Conservation (phyloP, 1,140 invertebrate genomes). For the Drosophila truncata region DNA sequence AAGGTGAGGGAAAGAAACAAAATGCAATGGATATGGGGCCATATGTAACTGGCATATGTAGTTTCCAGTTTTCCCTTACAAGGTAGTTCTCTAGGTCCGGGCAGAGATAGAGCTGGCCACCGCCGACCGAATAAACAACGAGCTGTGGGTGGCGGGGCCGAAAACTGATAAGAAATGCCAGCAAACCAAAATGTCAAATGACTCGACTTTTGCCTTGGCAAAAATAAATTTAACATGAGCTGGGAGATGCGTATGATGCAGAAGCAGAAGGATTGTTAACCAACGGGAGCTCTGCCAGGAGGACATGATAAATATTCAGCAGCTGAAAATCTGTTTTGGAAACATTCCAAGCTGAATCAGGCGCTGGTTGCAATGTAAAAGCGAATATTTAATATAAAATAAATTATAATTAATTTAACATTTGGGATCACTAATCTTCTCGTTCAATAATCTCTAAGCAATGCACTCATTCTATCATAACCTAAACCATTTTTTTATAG, state of each 20-base stretch:
- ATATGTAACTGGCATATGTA: conserved; percentile 57
- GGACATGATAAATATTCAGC: conserved; percentile 9
- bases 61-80: conserved; percentile 8
- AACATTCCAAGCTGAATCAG: neutral
- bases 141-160: conserved; percentile 9
- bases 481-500: conserved; percentile 15
- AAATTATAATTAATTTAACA: neutral
- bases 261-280: neutral
- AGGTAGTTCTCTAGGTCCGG: conserved; percentile 5
- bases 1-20: conserved; percentile 11
- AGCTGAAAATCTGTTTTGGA: neutral
- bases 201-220: conserved; percentile 28
- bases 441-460: neutral
- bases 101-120: conserved; percentile 7
- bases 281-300: neutral
- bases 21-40: conserved; percentile 30
- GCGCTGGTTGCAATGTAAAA: neutral
- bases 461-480: neutral
- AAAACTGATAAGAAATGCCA: conserved; percentile 34
- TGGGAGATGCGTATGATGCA: conserved; percentile 8
- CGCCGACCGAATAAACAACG: conserved; percentile 28
- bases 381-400: neutral
- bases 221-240: conserved; percentile 45
- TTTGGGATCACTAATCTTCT: neutral
- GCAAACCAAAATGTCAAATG: conserved; percentile 43